phyloP scores from a whole-genome alignment of 2,888 invertebrate genomes.

The Drosophila emarginata region DNA sequence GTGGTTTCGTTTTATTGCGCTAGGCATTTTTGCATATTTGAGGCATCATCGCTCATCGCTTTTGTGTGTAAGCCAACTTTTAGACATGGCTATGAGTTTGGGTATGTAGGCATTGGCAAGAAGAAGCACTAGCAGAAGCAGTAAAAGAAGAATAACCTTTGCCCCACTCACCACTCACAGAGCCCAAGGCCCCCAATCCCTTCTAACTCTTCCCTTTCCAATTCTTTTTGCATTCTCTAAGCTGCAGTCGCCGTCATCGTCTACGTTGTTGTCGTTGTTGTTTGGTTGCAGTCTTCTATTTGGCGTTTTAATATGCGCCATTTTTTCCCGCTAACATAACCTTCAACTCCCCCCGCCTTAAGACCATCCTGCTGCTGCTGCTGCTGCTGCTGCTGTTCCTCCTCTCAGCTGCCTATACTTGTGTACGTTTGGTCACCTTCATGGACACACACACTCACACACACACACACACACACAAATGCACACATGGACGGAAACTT shows the following conservation, averaged over 20 bases:
- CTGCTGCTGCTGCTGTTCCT: not conserved
- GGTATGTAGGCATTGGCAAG: slow-evolving; percentile 14
- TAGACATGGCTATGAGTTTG: slow-evolving; percentile 33
- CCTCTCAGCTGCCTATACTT: slow-evolving; percentile 33
- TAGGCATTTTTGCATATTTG: slow-evolving; percentile 77
- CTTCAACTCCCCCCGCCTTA: not conserved
- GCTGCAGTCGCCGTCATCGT: slow-evolving; percentile 56
- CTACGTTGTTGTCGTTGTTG: slow-evolving; percentile 26
- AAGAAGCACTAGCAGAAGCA: slow-evolving; percentile 29
- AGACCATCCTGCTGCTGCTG: not conserved
- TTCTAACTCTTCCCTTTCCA: slow-evolving; percentile 14
- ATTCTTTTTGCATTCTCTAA: slow-evolving; percentile 54
- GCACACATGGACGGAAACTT: slow-evolving; percentile 18
- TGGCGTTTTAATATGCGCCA: slow-evolving; percentile 74
- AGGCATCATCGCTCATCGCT: slow-evolving; percentile 79
- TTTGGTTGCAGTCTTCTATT: slow-evolving; percentile 69
- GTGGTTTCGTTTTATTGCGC: slow-evolving; percentile 71
- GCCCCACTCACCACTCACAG: slow-evolving; percentile 17
- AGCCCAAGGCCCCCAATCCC: not conserved
- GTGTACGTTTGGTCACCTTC: slow-evolving; percentile 73
- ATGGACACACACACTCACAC: slow-evolving; percentile 49
- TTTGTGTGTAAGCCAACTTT: slow-evolving; percentile 67
- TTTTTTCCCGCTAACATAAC: slow-evolving; percentile 50
- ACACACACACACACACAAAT: slow-evolving; percentile 20
- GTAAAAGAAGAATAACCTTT: slow-evolving; percentile 39